These are phyloP conservation scores for Burhinus oedicnemus DNA, from an alignment of 2,113 vertebrate species.

Conservation along the genomic window DNA sequence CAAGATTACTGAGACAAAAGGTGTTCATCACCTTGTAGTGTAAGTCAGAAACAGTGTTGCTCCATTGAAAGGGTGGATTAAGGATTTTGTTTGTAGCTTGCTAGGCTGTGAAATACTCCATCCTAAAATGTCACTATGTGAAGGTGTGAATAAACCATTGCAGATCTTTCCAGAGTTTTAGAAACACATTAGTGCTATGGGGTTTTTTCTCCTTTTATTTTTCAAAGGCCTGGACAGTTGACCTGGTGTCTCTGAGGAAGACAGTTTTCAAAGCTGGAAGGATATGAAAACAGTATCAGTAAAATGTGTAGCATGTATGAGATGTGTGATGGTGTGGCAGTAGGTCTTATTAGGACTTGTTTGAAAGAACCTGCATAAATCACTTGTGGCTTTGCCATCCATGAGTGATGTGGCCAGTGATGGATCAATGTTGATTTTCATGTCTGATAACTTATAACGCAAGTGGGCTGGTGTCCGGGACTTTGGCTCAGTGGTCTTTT, in stretches of 20 bases:
- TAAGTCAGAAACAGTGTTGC: not conserved
- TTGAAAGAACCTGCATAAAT: not conserved
- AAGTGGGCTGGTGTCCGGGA: not conserved
- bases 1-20: not conserved
- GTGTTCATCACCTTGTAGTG: not conserved
- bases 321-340: not conserved
- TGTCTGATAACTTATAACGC: not conserved
- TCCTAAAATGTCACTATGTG: not conserved
- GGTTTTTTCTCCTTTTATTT: not conserved
- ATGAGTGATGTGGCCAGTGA: not conserved
- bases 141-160: not conserved
- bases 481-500: not conserved
- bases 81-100: not conserved
- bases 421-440: not conserved
- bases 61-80: not conserved
- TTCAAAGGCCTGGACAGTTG: not conserved
- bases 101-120: not conserved
- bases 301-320: not conserved
- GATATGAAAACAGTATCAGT: not conserved
- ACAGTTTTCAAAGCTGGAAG: not conserved
- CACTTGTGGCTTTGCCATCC: not conserved
- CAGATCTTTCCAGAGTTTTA: not conserved
- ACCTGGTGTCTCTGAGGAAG: not conserved
- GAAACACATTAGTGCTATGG: not conserved
- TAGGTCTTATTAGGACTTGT: not conserved